Percentiles rank a stretch among this genome's conserved stretches.
phyloP scores from a whole-genome alignment of 2,888 invertebrate species.

The Harmothoe impar region DNA sequence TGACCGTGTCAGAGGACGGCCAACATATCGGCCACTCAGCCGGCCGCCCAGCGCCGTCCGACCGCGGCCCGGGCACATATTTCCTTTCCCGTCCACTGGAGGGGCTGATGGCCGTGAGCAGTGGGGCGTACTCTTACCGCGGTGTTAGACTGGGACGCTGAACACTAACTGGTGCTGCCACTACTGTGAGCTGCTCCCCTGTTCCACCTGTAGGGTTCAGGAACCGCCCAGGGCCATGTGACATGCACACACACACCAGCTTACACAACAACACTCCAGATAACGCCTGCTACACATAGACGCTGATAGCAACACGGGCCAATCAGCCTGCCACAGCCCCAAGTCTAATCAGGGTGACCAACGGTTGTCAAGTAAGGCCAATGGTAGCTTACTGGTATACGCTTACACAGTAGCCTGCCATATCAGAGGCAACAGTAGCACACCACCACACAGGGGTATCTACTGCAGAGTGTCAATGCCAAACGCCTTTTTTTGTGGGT shows the following conservation, averaged over 20 bases:
- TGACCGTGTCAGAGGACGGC: background rate
- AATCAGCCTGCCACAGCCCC: background rate
- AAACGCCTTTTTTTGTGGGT: no score
- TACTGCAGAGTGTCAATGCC: no score
- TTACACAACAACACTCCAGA: conserved; percentile 1
- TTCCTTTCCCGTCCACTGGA: background rate
- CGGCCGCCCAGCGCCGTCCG: background rate
- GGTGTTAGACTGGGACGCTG: background rate
- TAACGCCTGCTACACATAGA: background rate
- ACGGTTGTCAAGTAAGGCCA: background rate
- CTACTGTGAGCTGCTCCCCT: background rate
- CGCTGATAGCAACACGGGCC: background rate
- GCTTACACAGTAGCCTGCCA: background rate
- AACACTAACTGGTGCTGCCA: background rate
- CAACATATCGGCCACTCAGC: background rate
- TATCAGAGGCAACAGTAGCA: background rate
- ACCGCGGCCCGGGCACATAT: background rate
- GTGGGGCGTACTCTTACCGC: background rate
- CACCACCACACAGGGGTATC: background rate
- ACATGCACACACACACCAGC: background rate
- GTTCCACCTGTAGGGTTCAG: background rate
- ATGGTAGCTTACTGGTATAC: background rate
- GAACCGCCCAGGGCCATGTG: background rate
- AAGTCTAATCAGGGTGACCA: background rate
- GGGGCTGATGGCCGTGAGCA: background rate